Evolutionary conservation across 2,888 invertebrate species (phyloP), one percentile per base, ranked within the genome.

Genomic region (Phengaris arion): DNA sequence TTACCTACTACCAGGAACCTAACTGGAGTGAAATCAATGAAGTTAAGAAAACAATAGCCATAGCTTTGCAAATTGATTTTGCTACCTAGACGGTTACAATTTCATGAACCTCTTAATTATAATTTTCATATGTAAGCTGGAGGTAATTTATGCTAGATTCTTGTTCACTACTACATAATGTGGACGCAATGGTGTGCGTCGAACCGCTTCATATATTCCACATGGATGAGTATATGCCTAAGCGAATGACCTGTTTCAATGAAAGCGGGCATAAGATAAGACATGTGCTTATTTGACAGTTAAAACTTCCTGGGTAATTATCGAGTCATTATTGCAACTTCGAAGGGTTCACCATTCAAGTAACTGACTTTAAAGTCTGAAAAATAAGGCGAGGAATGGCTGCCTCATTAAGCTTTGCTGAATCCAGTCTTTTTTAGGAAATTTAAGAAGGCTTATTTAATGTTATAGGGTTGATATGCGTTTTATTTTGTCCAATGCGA

Each of bases 161-260:
- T 35, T 22, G 45, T 45, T 22, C 35, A 22, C 72, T 8, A 35
- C 52, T 35, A 52, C 75, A 75, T 68, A 68, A 75, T 69, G 15
- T 55, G 45, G 48, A 75, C 46, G 76, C 90, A 88, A 88, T 90
- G 88, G 87, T 79, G 89, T 88, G 88, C 82, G 84, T 83, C 89
- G 84, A 83, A 86, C 86, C 88, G 88, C 85, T 77, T 68, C 74
- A 69, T 55, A 77, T 76, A 74, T 83, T 83, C 87, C 86, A 90
- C 86, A 87, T 83, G 85, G 87, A 77, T 89, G 89, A 86, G 81
- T 87, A 84, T 83, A 82, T 82, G 81, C 81, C 75, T 78, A 78
- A 75, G 69, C 69, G 75, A 75, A 75, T 69, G 75, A 75, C 75
- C 75, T 75, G 69, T 55, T 68, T 75, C 45, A 69, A 68, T 46